Conservation (phyloP, 2,888 invertebrate genomes). For the Lamproptera curius region DNA sequence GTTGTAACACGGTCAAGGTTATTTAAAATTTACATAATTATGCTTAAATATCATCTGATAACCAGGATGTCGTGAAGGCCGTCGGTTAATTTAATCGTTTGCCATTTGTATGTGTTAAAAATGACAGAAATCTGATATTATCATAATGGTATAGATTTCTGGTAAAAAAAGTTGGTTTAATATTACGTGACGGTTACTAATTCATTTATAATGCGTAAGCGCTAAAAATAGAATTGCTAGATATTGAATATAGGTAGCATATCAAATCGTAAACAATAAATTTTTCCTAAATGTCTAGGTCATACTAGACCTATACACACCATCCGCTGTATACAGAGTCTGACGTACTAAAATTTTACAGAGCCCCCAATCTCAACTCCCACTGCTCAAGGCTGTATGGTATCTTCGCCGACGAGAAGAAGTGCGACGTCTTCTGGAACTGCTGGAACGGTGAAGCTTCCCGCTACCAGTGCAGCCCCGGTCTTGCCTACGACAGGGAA, state of each 20-base stretch:
- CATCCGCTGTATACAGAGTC: neutral
- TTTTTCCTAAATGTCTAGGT: too few species aligned
- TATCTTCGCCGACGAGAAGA: conserved; percentile 92
- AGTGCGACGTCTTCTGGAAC: conserved; percentile 97
- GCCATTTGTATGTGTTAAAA: neutral
- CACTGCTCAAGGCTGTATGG: conserved; percentile 94
- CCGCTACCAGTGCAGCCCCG: conserved; percentile 96
- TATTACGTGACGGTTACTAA: too few species aligned
- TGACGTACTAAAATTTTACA: conserved; percentile 41
- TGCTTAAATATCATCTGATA: conserved; percentile 42
- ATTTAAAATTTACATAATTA: conserved; percentile 43
- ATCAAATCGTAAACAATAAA: too few species aligned
- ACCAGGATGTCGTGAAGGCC: conserved; percentile 66
- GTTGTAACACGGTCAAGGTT: conserved; percentile 50
- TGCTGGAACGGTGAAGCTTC: conserved; percentile 98
- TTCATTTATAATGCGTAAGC: too few species aligned
- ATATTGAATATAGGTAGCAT: too few species aligned
- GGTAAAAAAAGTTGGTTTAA: too few species aligned
- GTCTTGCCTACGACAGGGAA: conserved; percentile 95
- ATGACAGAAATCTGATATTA: neutral
- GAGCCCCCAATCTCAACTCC: conserved; percentile 89
- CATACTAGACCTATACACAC: too few species aligned
- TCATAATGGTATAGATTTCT: too few species aligned
- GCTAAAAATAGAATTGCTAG: too few species aligned
- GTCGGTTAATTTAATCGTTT: conserved; percentile 22